Base-by-base conservation (phyloP, 2,888 invertebrate species). In the Agrochola lychnidis region DNA sequence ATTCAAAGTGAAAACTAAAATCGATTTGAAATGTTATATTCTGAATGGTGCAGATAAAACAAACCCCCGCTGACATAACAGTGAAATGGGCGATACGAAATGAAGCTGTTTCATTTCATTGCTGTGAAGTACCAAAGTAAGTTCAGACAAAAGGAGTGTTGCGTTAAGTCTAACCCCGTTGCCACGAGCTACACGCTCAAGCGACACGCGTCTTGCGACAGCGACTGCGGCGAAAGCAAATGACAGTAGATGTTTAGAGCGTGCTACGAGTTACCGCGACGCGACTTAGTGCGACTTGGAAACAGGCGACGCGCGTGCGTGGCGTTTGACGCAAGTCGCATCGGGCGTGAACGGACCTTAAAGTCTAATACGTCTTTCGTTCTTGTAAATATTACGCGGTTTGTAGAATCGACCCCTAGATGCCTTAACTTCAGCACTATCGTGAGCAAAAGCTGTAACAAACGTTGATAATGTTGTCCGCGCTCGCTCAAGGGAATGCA, bases 381-480 rank as follows among this genome's bases (percentile, higher is more conserved):
- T 76, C 74, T 81, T 81, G 69, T 85, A 79, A 87, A 76, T 83
- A 79, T 69, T 66, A 68, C 70, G 78, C 71, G 85, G 88, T 85
- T 87, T 84, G 61, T 77, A 81, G 79, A 90, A 90, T 88, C 77
- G 87, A 90, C 78, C 85, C 84, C 83, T 25, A 70, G 87, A 87
- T 79, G 84, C 82, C 79, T 79, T 66, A 87, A 88, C 87, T 88
- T 85, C 73, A 82, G 81, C 79, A 86, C 87, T 88, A 87, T 88
- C 85, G 85, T 75, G 73, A 72, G 81, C 84, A 86, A 87, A 87
- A 88, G 88, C 89, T 85, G 90, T 91, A 88, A 91, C 88, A 88
- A 90, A 88, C 88, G 86, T 82, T 88, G 88, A 90, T 91, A 92
- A 92, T 91, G 90, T 89, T 91, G 91, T 89, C 90, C 89, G 78